These are phyloP conservation scores for Drosophila conformis DNA, from an alignment of 2,888 invertebrate genomes.

Conservation along the genomic window DNA sequence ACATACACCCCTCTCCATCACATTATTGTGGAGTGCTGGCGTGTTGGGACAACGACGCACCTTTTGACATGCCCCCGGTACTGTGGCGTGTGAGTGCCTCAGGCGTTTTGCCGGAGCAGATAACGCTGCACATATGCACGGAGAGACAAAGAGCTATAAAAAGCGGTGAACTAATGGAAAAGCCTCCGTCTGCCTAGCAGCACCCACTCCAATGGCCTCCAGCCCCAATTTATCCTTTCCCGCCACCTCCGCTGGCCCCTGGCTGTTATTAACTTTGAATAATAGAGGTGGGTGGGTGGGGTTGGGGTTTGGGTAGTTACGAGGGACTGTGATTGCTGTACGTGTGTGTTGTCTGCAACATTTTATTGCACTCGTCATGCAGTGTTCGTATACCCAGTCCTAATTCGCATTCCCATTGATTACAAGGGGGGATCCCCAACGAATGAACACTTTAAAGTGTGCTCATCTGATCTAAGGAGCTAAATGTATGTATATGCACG, in stretches of 20 bases:
- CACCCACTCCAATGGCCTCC: conserved; percentile 6
- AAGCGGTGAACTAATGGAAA: conserved; percentile 64
- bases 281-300: conserved; percentile 18
- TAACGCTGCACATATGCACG: conserved; percentile 49
- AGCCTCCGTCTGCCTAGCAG: conserved; percentile 13
- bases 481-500: background rate
- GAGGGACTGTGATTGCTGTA: conserved; percentile 37
- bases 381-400: background rate
- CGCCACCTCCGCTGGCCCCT: conserved; percentile 9
- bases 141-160: conserved; percentile 50
- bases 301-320: conserved; percentile 13
- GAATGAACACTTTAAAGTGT: background rate
- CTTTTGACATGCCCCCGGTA: conserved; percentile 63
- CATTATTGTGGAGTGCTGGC: conserved; percentile 8
- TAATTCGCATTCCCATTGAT: background rate
- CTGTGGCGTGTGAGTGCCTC: conserved; percentile 16
- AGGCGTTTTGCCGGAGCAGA: conserved; percentile 34
- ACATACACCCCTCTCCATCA: background rate
- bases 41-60: conserved; percentile 45
- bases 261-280: conserved; percentile 65
- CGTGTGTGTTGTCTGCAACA: conserved; percentile 45
- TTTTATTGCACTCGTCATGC: conserved; percentile 54
- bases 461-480: background rate
- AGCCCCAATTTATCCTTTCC: background rate
- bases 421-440: background rate